A percentile compares a stretch with the other conserved stretches of the same genome.
These are phyloP conservation scores for Clitarchus hookeri DNA, from an alignment of 2,888 invertebrate species.

Conservation along the genomic window DNA sequence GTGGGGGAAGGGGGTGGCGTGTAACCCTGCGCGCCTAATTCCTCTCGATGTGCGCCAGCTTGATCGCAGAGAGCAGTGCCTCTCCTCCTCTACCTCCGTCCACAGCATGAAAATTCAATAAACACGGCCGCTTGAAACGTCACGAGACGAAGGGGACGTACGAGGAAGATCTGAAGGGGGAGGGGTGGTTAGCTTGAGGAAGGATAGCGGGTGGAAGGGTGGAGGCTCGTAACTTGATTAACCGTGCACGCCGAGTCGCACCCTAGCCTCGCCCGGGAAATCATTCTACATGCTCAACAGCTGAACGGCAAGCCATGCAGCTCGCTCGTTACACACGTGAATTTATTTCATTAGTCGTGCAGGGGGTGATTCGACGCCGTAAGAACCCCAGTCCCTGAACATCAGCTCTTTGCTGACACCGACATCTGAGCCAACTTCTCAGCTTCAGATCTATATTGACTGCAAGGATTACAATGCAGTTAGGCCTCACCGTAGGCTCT, in stretches of 20 bases:
- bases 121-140: constrained; percentile 14
- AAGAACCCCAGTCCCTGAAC: no score
- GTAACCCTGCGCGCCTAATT: neutral
- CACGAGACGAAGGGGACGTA: neutral
- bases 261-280: neutral
- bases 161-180: no score
- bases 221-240: neutral
- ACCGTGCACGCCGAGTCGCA: neutral
- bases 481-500: no score
- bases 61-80: neutral
- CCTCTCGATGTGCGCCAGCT: neutral
- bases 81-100: neutral
- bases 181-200: neutral
- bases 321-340: neutral
- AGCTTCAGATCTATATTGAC: no score
- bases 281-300: neutral
- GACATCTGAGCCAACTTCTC: no score
- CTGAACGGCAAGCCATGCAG: neutral
- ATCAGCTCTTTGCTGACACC: no score
- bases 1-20: neutral
- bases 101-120: neutral
- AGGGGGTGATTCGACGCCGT: no score
- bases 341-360: no score
- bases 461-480: no score
- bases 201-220: neutral